Conservation (phyloP, 2,113 vertebrate genomes). For the Catagonus wagneri region DNA sequence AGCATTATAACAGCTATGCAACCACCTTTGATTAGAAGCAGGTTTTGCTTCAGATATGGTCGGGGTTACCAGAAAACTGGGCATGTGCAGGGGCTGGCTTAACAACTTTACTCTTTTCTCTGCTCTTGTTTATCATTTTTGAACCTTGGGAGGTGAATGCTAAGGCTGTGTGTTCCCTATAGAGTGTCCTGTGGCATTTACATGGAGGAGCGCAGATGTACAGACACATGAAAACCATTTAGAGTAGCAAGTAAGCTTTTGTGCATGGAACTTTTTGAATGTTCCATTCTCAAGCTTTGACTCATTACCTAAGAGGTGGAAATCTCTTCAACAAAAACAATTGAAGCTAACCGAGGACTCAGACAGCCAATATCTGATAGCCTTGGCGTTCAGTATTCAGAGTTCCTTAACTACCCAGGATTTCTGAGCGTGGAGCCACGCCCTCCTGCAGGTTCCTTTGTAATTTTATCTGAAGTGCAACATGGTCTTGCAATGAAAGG, state of each 20-base stretch:
- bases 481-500: background rate
- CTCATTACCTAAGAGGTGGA: conserved; percentile 80
- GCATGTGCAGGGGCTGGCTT: conserved; percentile 85
- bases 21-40: conserved; percentile 87
- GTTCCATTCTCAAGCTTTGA: conserved; percentile 83
- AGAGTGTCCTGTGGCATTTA: conserved; percentile 84
- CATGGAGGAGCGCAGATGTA: conserved; percentile 64
- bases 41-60: conserved; percentile 86
- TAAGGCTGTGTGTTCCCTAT: conserved; percentile 79
- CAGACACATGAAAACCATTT: conserved; percentile 84
- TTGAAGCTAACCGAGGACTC: background rate
- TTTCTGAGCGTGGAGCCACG: conserved; percentile 74
- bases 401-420: conserved; percentile 82
- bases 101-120: conserved; percentile 85
- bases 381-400: conserved; percentile 75
- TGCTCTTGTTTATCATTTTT: conserved; percentile 87
- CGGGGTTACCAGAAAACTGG: conserved; percentile 86
- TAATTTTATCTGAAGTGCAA: conserved; percentile 79
- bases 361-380: conserved; percentile 71
- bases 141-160: conserved; percentile 86
- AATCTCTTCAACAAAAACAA: conserved; percentile 71
- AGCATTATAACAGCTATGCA: conserved; percentile 85
- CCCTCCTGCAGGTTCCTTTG: conserved; percentile 74
- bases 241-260: conserved; percentile 85
- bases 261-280: conserved; percentile 84